Percentiles rank a stretch among this genome's conserved stretches.
Conservation (phyloP, 2,888 invertebrate species). For the Thelaira solivaga region DNA sequence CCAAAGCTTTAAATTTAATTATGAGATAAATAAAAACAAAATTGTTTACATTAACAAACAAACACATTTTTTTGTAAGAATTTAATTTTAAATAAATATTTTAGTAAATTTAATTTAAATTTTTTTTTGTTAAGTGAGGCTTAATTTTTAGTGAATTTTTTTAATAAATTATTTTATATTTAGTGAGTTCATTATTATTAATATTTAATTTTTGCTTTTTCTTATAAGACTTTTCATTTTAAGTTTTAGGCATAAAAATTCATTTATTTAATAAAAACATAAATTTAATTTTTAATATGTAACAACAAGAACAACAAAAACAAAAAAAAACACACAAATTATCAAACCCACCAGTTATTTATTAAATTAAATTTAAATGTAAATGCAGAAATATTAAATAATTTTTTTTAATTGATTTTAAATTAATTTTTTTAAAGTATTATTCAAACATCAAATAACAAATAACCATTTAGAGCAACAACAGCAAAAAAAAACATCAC, state of each 20-base stretch:
- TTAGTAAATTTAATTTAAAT: conserved; percentile 44
- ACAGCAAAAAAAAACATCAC: conserved; percentile 21
- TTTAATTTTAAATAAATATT: conserved; percentile 24
- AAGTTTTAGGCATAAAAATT: conserved; percentile 9
- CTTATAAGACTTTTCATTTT: conserved; percentile 45
- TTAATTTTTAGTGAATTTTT: conserved; percentile 58
- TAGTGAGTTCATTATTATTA: not conserved
- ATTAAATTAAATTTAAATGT: conserved; percentile 48
- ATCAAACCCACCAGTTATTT: conserved; percentile 64
- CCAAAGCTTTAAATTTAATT: conserved; percentile 65
- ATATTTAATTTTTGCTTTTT: conserved; percentile 7
- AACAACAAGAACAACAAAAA: conserved; percentile 33
- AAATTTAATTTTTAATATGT: conserved; percentile 30
- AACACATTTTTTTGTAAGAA: conserved; percentile 23
- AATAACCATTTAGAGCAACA: conserved; percentile 1
- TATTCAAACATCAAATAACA: conserved; percentile 36
- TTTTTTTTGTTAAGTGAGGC: conserved; percentile 57
- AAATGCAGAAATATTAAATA: conserved; percentile 20
- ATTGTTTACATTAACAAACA: conserved; percentile 25
- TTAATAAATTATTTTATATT: conserved; percentile 37
- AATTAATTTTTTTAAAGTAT: conserved; percentile 43
- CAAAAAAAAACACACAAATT: too few species aligned
- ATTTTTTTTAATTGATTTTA: conserved; percentile 45
- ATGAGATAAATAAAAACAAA: conserved; percentile 46
- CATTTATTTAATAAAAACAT: not conserved